Evolutionary conservation across 2,888 invertebrate species (phyloP), one percentile per base, ranked within the genome.

Genomic region (Drosophila nigricruria): DNA sequence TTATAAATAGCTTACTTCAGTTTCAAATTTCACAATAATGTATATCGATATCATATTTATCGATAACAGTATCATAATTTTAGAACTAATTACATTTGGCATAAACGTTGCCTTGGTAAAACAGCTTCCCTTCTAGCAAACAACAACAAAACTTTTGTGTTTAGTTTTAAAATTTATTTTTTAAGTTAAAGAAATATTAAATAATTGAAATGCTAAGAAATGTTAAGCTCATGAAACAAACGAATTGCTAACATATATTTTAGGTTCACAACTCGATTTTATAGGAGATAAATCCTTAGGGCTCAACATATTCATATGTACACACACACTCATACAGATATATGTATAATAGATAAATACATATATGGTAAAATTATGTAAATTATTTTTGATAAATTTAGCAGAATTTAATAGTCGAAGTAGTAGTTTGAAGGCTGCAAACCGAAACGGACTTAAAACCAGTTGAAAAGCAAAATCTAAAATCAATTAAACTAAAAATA

Each of bases 331-430:
- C 1, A n/a, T 5, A 32, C 9, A 49, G 12, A 30, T 5, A 18
- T 30, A 6, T 12, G 5, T 12, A 12, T n/a, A 50, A 59, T 14
- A 16, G 23, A 10, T 6, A 60, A n/a, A 50, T 23, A 38, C 9
- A 56, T 38, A 45, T 16, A 38, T 49, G 2, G 2, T 14, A 12
- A 16, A 34, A 1, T 2, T 8, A 50, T 20, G 16, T 34, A 30
- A 18, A 30, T 30, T 49, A 30, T 47, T 53, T 62, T 25, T 18
- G 16, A 18, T 47, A 2, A 40, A 43, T 32, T 70, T 40, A 10
- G 52, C 45, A 49, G 47, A 49, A 16, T 42, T 27, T 12, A 12
- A 18, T 14, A 49, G 30, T 30, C 10, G 9, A 47, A 12, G 47
- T 49, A 49, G 23, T 43, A 43, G 27, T n/a, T 3, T 4, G 14